Conservation (phyloP, 2,113 vertebrate species). For the Cochlearius cochlearius region DNA sequence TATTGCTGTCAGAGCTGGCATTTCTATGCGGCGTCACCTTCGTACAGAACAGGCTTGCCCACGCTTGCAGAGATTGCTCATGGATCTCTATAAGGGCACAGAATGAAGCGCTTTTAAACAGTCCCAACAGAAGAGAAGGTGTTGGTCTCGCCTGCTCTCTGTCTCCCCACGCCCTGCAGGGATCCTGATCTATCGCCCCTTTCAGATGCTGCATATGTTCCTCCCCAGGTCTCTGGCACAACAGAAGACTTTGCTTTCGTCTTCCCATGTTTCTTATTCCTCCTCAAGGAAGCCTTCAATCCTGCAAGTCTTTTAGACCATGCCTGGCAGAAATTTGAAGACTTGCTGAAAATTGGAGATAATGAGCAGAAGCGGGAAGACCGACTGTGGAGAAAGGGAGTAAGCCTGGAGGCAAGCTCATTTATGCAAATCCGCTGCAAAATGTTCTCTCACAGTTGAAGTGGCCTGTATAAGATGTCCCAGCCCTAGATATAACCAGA, state of each 20-base stretch:
- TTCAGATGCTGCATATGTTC: background rate
- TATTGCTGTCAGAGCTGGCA: fast-evolving
- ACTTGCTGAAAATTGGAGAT: background rate
- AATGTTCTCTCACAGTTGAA: background rate
- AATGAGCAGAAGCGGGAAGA: slow-evolving; percentile 7
- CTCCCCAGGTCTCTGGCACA: background rate
- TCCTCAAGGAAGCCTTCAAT: background rate
- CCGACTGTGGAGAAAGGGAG: background rate
- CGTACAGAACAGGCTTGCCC: fast-evolving
- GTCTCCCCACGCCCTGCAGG: fast-evolving
- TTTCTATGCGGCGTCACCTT: background rate
- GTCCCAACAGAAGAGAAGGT: background rate
- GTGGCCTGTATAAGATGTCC: background rate
- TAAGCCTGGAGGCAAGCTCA: background rate
- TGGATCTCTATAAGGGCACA: background rate
- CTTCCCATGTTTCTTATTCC: background rate
- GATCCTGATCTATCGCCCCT: background rate
- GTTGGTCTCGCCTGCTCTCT: background rate
- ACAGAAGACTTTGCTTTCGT: background rate
- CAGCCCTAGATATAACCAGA: background rate
- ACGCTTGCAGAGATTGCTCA: background rate
- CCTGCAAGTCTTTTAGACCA: background rate
- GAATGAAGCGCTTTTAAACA: background rate
- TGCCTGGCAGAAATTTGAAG: background rate
- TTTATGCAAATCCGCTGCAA: slow-evolving; percentile 25